Evolutionary conservation across 1,140 invertebrate species (phyloP).

Genomic region (Marisa cornuarietis): DNA sequence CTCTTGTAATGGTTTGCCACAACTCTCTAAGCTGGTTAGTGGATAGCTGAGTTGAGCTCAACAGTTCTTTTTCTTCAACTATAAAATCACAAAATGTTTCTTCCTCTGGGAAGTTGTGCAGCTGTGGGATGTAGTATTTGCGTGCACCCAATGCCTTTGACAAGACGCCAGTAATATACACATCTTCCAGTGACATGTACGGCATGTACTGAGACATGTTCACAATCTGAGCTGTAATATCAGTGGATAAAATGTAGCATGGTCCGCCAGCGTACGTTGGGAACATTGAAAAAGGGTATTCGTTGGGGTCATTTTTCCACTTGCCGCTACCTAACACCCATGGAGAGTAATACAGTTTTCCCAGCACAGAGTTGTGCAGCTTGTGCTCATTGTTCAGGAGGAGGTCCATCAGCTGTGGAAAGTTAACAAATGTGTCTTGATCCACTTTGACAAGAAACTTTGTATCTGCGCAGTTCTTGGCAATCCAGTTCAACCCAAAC

Average conservation of each 20-base stretch:
- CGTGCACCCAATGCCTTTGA: constrained; percentile 37
- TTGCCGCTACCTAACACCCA: constrained; percentile 8
- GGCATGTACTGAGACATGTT: constrained; percentile 20
- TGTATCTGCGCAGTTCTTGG: constrained; percentile 73
- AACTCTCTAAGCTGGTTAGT: neutral
- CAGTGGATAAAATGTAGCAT: constrained; percentile 12
- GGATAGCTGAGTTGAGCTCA: constrained; percentile 8
- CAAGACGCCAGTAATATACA: constrained; percentile 17
- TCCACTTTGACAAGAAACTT: constrained; percentile 67
- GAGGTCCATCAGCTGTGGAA: constrained; percentile 36
- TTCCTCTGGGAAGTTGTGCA: constrained; percentile 3
- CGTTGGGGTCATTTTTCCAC: neutral
- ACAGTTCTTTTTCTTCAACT: neutral
- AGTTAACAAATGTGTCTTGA: constrained; percentile 70
- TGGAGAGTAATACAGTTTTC: constrained; percentile 5
- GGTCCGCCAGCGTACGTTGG: constrained; percentile 15
- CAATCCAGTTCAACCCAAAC: constrained; percentile 82
- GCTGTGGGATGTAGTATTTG: constrained; percentile 21
- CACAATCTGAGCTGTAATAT: neutral
- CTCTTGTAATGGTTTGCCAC: neutral
- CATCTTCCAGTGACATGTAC: constrained; percentile 14
- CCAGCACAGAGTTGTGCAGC: constrained; percentile 9
- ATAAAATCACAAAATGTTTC: constrained; percentile 8
- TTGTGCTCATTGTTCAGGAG: constrained; percentile 19
- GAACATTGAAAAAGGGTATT: constrained; percentile 14